Percentiles rank a stretch among this genome's conserved stretches.
Conservation (phyloP, 2,888 invertebrate species). For the Cinara cedri region DNA sequence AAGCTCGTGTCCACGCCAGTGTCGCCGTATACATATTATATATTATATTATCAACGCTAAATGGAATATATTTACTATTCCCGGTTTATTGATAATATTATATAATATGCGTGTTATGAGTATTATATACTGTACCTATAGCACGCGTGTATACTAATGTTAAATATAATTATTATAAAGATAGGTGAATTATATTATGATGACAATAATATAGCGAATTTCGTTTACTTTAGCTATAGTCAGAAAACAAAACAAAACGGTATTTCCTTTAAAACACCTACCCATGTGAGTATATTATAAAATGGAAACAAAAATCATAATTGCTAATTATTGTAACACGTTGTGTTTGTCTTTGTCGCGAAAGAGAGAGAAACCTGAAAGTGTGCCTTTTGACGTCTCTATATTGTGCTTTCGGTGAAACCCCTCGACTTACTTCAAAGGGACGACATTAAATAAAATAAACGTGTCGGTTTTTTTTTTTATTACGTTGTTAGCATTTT, state of each 20-base stretch:
- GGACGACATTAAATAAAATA: background rate
- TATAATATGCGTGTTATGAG: too few relatives aligned
- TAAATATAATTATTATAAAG: too few relatives aligned
- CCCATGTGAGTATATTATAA: background rate
- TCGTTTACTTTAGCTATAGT: too few relatives aligned
- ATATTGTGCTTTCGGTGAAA: conserved; percentile 17
- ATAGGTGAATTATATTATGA: too few relatives aligned
- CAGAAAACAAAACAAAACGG: too few relatives aligned
- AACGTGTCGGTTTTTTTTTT: background rate
- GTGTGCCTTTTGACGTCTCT: conserved; percentile 13
- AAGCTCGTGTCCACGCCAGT: background rate
- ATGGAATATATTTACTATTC: background rate
- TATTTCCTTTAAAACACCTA: too few relatives aligned
- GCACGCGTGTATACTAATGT: too few relatives aligned
- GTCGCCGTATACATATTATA: background rate
- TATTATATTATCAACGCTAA: background rate
- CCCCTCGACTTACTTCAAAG: conserved; percentile 23
- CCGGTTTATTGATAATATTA: background rate
- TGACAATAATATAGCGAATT: too few relatives aligned
- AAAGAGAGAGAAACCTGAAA: conserved; percentile 10
- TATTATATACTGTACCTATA: too few relatives aligned
- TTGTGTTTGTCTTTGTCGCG: background rate
- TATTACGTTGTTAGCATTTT: background rate
- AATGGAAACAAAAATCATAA: background rate
- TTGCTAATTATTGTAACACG: background rate